Evolutionary conservation across 2,113 vertebrate genomes (phyloP).

Genomic region (Odontophorus gujanensis): DNA sequence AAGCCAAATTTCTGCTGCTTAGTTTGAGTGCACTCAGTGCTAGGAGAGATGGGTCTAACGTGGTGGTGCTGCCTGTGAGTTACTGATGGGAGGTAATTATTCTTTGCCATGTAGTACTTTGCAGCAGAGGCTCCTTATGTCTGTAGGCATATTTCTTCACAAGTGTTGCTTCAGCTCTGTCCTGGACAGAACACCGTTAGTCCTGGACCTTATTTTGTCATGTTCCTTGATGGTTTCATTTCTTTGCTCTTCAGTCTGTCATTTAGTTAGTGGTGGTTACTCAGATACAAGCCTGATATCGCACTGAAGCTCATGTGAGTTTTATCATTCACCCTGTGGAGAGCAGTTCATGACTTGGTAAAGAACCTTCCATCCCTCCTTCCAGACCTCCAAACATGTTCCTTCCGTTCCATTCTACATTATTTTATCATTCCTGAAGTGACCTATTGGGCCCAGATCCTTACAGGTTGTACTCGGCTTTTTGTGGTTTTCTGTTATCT

Average conservation of each 20-base stretch:
- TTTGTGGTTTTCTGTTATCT: neutral
- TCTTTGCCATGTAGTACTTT: neutral
- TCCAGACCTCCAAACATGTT: neutral
- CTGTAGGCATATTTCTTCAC: neutral
- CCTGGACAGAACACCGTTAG: neutral
- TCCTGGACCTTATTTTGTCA: neutral
- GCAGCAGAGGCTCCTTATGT: neutral
- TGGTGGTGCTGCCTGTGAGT: neutral
- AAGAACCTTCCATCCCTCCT: neutral
- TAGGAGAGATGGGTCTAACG: neutral
- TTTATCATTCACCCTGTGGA: neutral
- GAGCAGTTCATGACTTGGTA: neutral
- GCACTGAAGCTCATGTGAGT: neutral
- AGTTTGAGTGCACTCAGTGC: neutral
- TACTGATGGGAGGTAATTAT: neutral
- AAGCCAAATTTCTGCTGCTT: slow-evolving; percentile 48
- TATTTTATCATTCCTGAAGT: neutral
- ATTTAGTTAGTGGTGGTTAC: neutral
- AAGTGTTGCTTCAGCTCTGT: neutral
- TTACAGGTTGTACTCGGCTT: neutral
- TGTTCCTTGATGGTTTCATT: neutral
- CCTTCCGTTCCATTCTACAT: neutral
- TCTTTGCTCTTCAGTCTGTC: neutral
- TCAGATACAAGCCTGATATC: neutral
- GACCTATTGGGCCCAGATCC: neutral